Percentiles rank a stretch among this genome's conserved stretches.
phyloP scores from a whole-genome alignment of 2,888 invertebrate genomes.

The Melieria crassipennis region DNA sequence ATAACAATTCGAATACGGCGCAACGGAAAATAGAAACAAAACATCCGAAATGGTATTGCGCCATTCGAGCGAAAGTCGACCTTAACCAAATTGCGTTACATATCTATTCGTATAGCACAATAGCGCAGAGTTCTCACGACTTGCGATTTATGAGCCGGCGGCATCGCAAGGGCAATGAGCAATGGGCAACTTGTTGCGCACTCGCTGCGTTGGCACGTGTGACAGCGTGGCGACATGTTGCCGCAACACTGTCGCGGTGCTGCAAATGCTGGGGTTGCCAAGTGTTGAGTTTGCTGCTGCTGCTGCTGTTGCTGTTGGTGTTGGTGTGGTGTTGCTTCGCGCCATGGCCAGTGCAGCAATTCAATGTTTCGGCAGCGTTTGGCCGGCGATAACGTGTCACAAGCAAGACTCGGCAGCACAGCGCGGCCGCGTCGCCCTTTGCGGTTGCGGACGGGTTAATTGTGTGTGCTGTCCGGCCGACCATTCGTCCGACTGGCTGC shows the following conservation, averaged over 20 bases:
- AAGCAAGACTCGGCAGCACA: not conserved
- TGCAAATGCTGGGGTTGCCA: not conserved
- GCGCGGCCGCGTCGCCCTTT: not conserved
- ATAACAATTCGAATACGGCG: too few relatives aligned
- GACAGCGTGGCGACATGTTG: conserved; percentile 20
- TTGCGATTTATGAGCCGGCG: not conserved
- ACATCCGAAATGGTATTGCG: too few relatives aligned
- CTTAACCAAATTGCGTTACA: too few relatives aligned
- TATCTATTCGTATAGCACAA: too few relatives aligned
- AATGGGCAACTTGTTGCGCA: not conserved
- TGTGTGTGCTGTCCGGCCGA: not conserved
- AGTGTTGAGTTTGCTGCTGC: not conserved
- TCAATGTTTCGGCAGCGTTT: too few relatives aligned
- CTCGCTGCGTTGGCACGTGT: conserved; percentile 18
- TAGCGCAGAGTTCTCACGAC: too few relatives aligned
- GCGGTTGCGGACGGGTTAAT: not conserved
- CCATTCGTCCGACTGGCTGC: not conserved
- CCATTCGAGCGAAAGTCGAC: too few relatives aligned
- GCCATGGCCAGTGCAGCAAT: not conserved
- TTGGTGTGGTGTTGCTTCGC: not conserved
- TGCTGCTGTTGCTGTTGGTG: not conserved
- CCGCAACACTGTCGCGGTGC: conserved; percentile 7
- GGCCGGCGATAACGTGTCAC: not conserved
- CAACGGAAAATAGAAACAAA: too few relatives aligned
- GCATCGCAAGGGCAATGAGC: not conserved